Evolutionary conservation across 1,140 invertebrate species (phyloP), one percentile per base, ranked within the genome.

Genomic region (Drosophila paulistorum): DNA sequence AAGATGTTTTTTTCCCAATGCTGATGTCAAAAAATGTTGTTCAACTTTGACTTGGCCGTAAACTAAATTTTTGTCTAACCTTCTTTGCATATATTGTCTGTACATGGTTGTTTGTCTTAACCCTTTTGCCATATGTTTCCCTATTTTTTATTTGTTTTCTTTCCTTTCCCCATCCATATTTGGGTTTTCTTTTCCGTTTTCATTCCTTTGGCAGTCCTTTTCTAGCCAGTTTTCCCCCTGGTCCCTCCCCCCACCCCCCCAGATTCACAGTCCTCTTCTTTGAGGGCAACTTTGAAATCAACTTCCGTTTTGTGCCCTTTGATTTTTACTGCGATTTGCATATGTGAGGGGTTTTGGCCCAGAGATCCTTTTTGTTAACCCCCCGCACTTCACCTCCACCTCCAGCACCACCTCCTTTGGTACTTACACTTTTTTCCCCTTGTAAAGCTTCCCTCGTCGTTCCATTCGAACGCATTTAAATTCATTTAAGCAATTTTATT

Each of bases 31-130:
- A 51, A 30, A 51, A 51, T 51, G 45, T 51, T 51, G 20, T 11
- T 23, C 45, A 51, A 51, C 45, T 51, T 72, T 41, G 69, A 30
- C 10, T 60, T 72, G 0, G 23, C 1, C 69, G 59, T 74, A n/a
- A 54, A 59, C 63, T 64, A 6, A 35, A 11, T 5, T 20, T 5
- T 42, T 48, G 10, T n/a, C 41, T 45, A 33, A 30, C 45, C 45
- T 66, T 74, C 70, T 71, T 74, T 70, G 72, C 71, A 73, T 71
- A 70, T 74, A 55, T 74, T 75, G 73, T 57, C 63, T 75, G 58
- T 69, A 26, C 58, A 42, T 23, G 65, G 68, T 75, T 75, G 72
- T 76, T 75, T 75, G 65, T 62, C 59, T 68, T 41, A 13, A 64
- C 26, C 61, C 13, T 39, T 63, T 63, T 17, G 68, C 45, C 33